Base-by-base conservation (phyloP, 2,888 invertebrate genomes). In the Pyrrhia umbra region DNA sequence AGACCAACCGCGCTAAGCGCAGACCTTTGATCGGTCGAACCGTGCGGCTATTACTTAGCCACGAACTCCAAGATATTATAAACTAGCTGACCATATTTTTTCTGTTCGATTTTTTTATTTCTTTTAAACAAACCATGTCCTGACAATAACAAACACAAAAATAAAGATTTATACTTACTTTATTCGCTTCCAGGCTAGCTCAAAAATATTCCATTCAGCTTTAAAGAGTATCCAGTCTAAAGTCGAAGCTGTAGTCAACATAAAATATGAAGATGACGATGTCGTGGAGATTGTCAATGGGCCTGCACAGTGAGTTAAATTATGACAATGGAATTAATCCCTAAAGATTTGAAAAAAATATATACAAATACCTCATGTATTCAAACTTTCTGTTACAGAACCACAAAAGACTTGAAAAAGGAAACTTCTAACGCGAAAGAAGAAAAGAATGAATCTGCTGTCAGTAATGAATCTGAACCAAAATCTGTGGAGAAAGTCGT, bases 191-290 rank as follows among this genome's bases (percentile, higher is more conserved):
- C 91, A 97, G 96, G 95, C 96, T 10, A 96, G 96, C 81, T 96
- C 96, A 0, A 96, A 96, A 86, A 95, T 96, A 81, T 97, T 96
- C 90, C 96, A 96, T 86, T 95, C 96, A 15, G 96, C 97, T 1
- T 88, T 97, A 75, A 96, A 95, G 77, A 96, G 95, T 72, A 96
- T 96, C 56, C 94, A 96, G 75, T 89, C 95, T 18, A 96, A 96
- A 86, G 96, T 96, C 16, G 96, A 96, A 71, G 96, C 96, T 0
- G 96, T 96, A 1, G 89, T 95, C 54, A 95, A 94, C 79, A 95
- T 95, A 54, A 95, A 95, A 71, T 94, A 92, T 69, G 94, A 95
- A 78, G 95, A 95, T 51, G 95, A 95, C 57, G 95, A 95, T 68
- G 94, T 94, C 1, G 90, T 94, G 0, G 95, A 95, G 85, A 85